Conservation (phyloP, 2,888 invertebrate genomes). For the Monoplex corrugatus region DNA sequence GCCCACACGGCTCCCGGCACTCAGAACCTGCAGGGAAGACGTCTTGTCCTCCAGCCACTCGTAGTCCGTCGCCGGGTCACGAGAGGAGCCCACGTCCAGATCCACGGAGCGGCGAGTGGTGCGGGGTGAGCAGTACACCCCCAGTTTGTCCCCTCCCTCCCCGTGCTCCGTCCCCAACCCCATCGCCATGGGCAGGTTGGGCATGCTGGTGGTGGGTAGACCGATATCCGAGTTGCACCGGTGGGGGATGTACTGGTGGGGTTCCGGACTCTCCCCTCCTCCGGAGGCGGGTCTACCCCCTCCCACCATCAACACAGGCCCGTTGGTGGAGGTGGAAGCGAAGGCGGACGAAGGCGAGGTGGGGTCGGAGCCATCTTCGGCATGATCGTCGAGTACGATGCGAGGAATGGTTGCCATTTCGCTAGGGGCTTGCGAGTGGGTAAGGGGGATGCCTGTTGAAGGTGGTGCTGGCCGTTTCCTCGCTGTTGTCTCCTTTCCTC, state of each 20-base stretch:
- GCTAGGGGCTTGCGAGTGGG: no score
- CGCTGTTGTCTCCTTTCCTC: background rate
- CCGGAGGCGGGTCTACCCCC: background rate
- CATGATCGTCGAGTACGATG: constrained; percentile 58
- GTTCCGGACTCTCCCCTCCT: background rate
- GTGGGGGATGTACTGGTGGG: constrained; percentile 30
- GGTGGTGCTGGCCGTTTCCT: background rate
- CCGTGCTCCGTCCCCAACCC: constrained; percentile 9
- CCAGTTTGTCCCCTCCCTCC: constrained; percentile 57
- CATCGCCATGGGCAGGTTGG: constrained; percentile 56
- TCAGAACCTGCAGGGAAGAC: constrained; percentile 57
- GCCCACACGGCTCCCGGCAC: constrained; percentile 65
- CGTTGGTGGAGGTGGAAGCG: background rate
- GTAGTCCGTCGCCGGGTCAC: constrained; percentile 51
- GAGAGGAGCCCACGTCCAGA: constrained; percentile 51
- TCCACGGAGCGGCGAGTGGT: constrained; percentile 68
- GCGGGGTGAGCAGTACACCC: constrained; percentile 74
- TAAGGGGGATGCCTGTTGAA: background rate
- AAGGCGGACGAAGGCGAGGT: background rate
- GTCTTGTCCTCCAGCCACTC: constrained; percentile 59
- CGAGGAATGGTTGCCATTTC: constrained; percentile 56
- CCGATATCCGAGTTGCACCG: constrained; percentile 61
- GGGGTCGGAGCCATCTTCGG: constrained; percentile 20
- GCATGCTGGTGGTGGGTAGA: constrained; percentile 62
- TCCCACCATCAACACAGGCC: background rate